Base-by-base conservation (phyloP, 1,140 invertebrate species). In the Pinna nobilis region DNA sequence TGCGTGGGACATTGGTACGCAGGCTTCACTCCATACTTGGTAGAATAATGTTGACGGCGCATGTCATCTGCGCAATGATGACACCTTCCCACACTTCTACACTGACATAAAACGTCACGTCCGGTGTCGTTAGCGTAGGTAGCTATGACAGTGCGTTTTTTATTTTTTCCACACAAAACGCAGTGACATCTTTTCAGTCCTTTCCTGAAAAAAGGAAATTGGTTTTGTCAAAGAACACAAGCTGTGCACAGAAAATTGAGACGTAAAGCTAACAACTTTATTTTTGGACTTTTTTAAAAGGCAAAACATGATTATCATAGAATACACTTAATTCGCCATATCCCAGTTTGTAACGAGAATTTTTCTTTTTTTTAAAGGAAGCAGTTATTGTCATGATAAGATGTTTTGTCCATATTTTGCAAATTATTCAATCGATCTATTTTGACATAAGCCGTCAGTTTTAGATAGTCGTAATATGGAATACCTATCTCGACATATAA, bases 1-100 rank as follows among this genome's bases (percentile, higher is more conserved):
- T 90, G 89, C 5, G 82, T 87, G 7, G 70, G 64, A 74, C 89
- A 90, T 25, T 71, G 76, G 63, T 86, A 88, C 9, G 78, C 77
- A 11, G 81, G 79, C 37, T 84, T 83, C 5, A 82, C 73, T n/a
- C 81, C 79, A 51, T 76, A 80, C 1, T 59, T 35, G 1, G 70
- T 49, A 23, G 51, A 65, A 30, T 78, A 65, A 7, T 67, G 55
- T 11, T 64, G 65, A 28, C 71, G 61, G 6, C 41, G 71, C 47
- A 83, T 33, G 41, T 81, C 83, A 1, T 79, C 74, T 20, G 51
- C 28, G 37, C 80, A 81, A 7, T 67, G 55, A 18, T 71, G 70
- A 70, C 74, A 77, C 55, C 57, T 44, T 23, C 49, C 72, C 9
- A 78, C 74, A 25, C 59, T 68, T 23, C 37, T 32, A 37, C 64